Evolutionary conservation across 2,797 vertebrate species (phyloP), one percentile per base, ranked within the genome.

Genomic region (Anabacerthia variegaticeps): DNA sequence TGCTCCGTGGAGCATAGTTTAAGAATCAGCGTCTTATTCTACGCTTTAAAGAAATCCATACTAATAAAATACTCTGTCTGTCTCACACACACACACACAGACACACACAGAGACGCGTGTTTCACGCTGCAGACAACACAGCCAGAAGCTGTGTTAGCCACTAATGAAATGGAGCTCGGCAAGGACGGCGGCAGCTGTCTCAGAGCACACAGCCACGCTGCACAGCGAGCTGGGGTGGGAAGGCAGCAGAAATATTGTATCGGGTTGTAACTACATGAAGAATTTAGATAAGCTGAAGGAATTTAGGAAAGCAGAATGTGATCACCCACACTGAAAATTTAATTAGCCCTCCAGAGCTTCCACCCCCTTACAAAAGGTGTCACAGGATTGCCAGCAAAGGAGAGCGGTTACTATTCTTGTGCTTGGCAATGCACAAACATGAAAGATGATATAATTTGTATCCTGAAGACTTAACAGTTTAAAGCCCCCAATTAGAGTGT

Each of bases 321-420:
- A 97, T 97, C 97, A 96, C 89, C 94, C 95, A 96, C 86, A 63
- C 80, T 95, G 95, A 88, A 88, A 93, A 77, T 84, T 93, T 96
- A 94, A 91, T 97, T 74, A 93, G 84, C 90, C 84, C 86, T 62
- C 37, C 87, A 78, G 91, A 89, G 85, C 80, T 96, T 92, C 83
- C 77, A 92, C 69, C 59, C 51, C 61, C 77, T 94, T 80, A 73
- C 80, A 86, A 85, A 87, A 89, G 93, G 88, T 88, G 85, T 79
- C 91, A 62, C 4, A 89, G 59, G 82, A 90, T 72, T 75, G 88
- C 85, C 78, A n/a, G 89, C 77, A 78, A 90, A 91, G 78, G 89
- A 14, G 7, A 95, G 76, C 5, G 3, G 54, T 68, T 92, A 37
- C 75, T 85, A 27, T 92, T 92, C 85, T 88, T 76, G 76, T 46